Base-by-base conservation (phyloP, 2,888 invertebrate genomes). In the Andrena flavipes region DNA sequence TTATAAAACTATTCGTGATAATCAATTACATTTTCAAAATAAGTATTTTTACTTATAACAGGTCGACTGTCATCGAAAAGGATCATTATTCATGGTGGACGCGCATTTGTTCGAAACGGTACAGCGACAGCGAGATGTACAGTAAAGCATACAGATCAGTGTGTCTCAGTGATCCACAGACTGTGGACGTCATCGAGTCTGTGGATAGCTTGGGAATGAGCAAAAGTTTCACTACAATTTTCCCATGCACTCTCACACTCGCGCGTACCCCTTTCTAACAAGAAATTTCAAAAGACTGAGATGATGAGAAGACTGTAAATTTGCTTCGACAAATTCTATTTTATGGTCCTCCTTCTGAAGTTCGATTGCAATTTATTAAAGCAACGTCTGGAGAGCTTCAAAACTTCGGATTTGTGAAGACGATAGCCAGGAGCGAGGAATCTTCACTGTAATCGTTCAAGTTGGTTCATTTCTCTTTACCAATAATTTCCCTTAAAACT, bases 41-140 rank as follows among this genome's bases (percentile, higher is more conserved):
- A 60, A 60, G 26, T 20, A 20, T 65, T 63, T 68, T 29, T 23
- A 10, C 26, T 76, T 74, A 2, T 5, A 6, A 49, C 62, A 85
- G 85, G 13, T 84, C 85, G 0, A 8, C 54, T 7, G 20, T 71
- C 20, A 10, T 65, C 8, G 70, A 63, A 5, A 65, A 30, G 7
- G 72, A 82, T 60, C 73, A 16, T 8, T 69, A 60, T 60, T 23
- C 70, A 26, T 83, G 84, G 82, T 75, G 72, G 60, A 64, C 68
- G 29, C 72, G 64, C n/a, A 73, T 85, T 8, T 82, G 75, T 26
- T 70, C 62, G n/a, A 72, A 78, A 29, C 69, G 84, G 6, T 73
- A 71, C 67, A 87, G 87, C 51, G 87, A 86, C 71, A 86, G 84
- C 16, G 81, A 80, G 26, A 79, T 87, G 54, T 86, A 74, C 63